Percentiles rank a stretch among this genome's conserved stretches.
phyloP scores from a whole-genome alignment of 2,797 vertebrate genomes.

The Rallus crepitans region DNA sequence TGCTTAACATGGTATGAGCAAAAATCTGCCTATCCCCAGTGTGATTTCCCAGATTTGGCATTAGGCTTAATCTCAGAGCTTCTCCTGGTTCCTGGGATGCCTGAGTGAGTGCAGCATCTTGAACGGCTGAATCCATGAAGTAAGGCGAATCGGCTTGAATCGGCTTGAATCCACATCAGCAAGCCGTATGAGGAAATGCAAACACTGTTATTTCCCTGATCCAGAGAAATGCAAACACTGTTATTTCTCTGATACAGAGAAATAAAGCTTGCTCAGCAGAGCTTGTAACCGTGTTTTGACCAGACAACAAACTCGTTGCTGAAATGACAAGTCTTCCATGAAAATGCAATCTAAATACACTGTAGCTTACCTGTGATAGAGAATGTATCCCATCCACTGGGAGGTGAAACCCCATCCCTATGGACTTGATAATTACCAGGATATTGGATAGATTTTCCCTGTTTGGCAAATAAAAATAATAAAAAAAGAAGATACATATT shows the following conservation, averaged over 20 bases:
- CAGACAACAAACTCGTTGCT: neutral
- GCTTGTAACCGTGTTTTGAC: neutral
- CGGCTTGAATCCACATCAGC: neutral
- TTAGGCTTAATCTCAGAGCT: neutral
- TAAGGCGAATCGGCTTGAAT: neutral
- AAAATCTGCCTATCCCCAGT: neutral
- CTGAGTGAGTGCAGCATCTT: neutral
- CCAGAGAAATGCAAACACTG: neutral
- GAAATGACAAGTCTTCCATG: neutral
- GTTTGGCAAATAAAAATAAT: neutral
- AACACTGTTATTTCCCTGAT: neutral
- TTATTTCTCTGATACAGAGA: neutral
- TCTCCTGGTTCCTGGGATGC: neutral
- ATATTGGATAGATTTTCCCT: conserved; percentile 89
- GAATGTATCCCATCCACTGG: conserved; percentile 91
- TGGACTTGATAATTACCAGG: conserved; percentile 92
- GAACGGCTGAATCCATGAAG: fast-evolving
- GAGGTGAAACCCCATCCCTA: conserved; percentile 97
- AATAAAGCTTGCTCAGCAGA: neutral
- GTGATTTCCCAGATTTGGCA: neutral
- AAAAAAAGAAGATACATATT: neutral
- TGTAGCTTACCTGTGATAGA: conserved; percentile 84
- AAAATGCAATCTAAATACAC: neutral
- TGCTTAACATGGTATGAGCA: fast-evolving
- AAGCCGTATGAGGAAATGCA: neutral